A percentile compares a stretch with the other conserved stretches of the same genome.
phyloP scores from a whole-genome alignment of 2,797 vertebrate genomes.

The Cirrhinus mrigala region DNA sequence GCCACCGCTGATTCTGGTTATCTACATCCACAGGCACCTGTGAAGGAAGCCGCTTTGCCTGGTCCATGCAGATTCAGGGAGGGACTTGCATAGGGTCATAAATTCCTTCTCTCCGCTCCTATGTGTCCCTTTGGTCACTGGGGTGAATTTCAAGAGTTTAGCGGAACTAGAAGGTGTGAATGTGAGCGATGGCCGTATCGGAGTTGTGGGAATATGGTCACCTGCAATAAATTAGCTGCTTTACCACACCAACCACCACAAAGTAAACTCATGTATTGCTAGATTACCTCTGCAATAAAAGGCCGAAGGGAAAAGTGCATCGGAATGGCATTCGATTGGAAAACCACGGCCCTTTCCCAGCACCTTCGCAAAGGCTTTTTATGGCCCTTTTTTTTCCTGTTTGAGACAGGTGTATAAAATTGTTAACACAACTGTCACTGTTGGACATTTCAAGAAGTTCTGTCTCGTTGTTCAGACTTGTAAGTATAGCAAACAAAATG shows the following conservation, averaged over 20 bases:
- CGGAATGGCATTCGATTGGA: not conserved
- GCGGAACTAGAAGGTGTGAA: slow-evolving; percentile 37
- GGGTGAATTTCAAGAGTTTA: slow-evolving; percentile 25
- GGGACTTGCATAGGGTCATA: slow-evolving; percentile 46
- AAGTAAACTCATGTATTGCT: not conserved
- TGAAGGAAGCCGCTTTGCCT: slow-evolving; percentile 63
- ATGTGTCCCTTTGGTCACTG: slow-evolving; percentile 16
- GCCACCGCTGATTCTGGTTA: slow-evolving; percentile 63
- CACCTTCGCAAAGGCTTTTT: slow-evolving; percentile 21
- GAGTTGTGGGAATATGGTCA: slow-evolving; percentile 31
- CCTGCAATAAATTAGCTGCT: not conserved
- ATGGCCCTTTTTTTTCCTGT: not conserved
- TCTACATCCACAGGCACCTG: slow-evolving; percentile 61
- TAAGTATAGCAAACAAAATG: not conserved
- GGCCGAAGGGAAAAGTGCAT: not conserved
- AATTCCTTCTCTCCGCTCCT: slow-evolving; percentile 45
- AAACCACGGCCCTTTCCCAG: not conserved
- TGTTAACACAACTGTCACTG: not conserved
- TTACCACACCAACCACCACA: not conserved
- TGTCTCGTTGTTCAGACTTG: not conserved
- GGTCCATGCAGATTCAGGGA: slow-evolving; percentile 54
- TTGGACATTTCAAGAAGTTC: not conserved
- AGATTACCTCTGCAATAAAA: not conserved
- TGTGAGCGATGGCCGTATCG: not conserved
- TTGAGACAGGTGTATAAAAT: not conserved